Percentiles rank a stretch among this genome's conserved stretches.
phyloP scores from a whole-genome alignment of 1,140 invertebrate species.

The Amyelois transitella region DNA sequence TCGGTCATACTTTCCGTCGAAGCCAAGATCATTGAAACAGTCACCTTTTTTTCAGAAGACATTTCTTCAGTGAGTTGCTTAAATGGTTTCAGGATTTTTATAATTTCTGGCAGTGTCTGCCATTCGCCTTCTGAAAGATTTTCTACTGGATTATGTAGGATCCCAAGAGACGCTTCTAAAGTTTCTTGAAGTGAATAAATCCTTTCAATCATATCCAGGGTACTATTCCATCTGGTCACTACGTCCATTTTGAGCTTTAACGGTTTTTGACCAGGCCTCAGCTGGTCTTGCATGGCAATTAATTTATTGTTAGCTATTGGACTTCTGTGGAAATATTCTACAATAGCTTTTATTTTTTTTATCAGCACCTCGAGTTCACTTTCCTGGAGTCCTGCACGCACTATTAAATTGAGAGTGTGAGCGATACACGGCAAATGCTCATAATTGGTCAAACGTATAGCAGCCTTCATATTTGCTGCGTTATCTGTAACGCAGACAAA shows the following conservation, averaged over 20 bases:
- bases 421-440: constrained; percentile 12
- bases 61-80: constrained; percentile 14
- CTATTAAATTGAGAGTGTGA: constrained; percentile 9
- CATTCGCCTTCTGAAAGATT: constrained; percentile 4
- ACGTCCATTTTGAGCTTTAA: constrained; percentile 28
- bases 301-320: constrained; percentile 3
- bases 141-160: neutral
- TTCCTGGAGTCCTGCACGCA: neutral
- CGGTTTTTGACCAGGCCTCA: neutral
- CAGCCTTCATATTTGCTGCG: constrained; percentile 23
- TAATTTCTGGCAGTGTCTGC: neutral
- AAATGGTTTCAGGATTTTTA: constrained; percentile 5
- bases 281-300: constrained; percentile 13
- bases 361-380: constrained; percentile 2
- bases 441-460: too few species aligned
- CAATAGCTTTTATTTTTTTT: constrained; percentile 6
- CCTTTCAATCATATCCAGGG: constrained; percentile 24
- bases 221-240: constrained; percentile 26
- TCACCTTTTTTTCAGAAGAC: constrained; percentile 11
- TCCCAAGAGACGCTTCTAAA: constrained; percentile 9
- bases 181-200: constrained; percentile 13
- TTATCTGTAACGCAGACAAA: constrained; percentile 27
- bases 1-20: constrained; percentile 18
- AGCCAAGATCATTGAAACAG: constrained; percentile 7
- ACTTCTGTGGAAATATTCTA: constrained; percentile 11